A percentile compares a stretch with the other conserved stretches of the same genome.
These are phyloP conservation scores for Grammatotria lemairii DNA, from an alignment of 2,113 vertebrate genomes.

Conservation along the genomic window DNA sequence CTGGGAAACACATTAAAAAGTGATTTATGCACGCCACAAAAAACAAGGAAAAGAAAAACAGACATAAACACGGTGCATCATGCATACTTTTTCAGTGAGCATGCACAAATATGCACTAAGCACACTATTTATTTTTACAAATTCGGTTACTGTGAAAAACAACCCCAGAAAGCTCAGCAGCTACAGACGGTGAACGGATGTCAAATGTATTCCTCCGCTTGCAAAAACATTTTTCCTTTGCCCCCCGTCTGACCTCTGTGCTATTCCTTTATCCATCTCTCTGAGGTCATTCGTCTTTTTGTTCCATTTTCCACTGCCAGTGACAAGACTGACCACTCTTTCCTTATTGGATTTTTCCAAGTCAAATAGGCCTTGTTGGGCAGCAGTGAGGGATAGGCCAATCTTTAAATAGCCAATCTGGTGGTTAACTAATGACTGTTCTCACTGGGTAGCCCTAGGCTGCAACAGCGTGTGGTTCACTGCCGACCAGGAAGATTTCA, in stretches of 20 bases:
- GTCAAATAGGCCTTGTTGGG: conserved; percentile 56
- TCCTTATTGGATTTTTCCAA: conserved; percentile 68
- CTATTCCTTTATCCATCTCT: conserved; percentile 51
- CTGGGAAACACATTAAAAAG: conserved; percentile 60
- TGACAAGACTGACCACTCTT: conserved; percentile 61
- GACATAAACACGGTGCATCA: background rate
- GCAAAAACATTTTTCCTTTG: conserved; percentile 26
- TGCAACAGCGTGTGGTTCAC: conserved; percentile 33
- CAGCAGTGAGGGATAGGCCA: conserved; percentile 48
- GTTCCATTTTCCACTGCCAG: conserved; percentile 49
- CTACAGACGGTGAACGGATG: conserved; percentile 36
- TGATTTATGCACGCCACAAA: conserved; percentile 40
- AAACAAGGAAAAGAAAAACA: background rate
- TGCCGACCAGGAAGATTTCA: conserved; percentile 36
- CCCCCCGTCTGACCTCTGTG: conserved; percentile 18
- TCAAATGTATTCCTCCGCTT: conserved; percentile 21
- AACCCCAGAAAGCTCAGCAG: conserved; percentile 6
- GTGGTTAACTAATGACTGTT: conserved; percentile 69
- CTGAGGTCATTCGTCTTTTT: conserved; percentile 42
- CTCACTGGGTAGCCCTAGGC: conserved; percentile 49
- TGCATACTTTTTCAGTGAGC: background rate
- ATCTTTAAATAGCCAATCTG: conserved; percentile 68
- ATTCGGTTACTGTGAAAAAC: conserved; percentile 1
- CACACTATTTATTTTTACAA: conserved; percentile 6
- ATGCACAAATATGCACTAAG: background rate